phyloP scores from a whole-genome alignment of 2,888 invertebrate species.

The Vesta saturnalis region DNA sequence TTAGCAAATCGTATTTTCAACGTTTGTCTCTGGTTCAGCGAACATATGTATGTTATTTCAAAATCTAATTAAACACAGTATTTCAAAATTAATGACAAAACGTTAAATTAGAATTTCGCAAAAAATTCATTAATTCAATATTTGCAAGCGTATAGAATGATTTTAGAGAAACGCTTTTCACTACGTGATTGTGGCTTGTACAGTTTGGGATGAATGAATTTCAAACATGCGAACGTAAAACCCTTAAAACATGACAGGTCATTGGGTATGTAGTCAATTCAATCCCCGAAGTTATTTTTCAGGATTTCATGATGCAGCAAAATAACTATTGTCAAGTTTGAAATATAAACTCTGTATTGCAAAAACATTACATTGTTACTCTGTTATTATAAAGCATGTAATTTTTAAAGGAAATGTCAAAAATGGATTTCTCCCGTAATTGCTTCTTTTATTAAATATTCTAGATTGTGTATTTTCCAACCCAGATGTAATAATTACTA shows the following conservation, averaged over 20 bases:
- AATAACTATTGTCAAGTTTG: constrained; percentile 48
- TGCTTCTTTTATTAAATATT: too few species aligned
- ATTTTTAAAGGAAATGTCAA: background rate
- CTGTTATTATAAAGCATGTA: too few species aligned
- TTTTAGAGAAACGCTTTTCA: constrained; percentile 17
- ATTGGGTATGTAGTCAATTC: constrained; percentile 46
- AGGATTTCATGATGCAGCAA: constrained; percentile 45
- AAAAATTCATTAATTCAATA: constrained; percentile 19
- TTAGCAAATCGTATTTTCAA: constrained; percentile 5
- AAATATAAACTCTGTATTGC: constrained; percentile 36
- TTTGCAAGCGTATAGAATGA: constrained; percentile 16
- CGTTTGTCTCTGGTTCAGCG: background rate
- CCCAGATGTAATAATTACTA: too few species aligned
- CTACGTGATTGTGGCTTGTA: constrained; percentile 24
- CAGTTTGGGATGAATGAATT: constrained; percentile 18
- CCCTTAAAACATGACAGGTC: constrained; percentile 41
- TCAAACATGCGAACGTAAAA: constrained; percentile 42
- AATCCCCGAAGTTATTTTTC: constrained; percentile 46
- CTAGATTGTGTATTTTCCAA: too few species aligned
- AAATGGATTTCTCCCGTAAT: too few species aligned
- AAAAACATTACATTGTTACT: background rate
- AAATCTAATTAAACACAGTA: constrained; percentile 20
- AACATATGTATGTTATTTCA: constrained; percentile 12
- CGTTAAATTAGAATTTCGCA: constrained; percentile 17
- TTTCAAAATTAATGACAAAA: constrained; percentile 21